phyloP scores from a whole-genome alignment of 2,888 invertebrate genomes.

The Philonicus albiceps region DNA sequence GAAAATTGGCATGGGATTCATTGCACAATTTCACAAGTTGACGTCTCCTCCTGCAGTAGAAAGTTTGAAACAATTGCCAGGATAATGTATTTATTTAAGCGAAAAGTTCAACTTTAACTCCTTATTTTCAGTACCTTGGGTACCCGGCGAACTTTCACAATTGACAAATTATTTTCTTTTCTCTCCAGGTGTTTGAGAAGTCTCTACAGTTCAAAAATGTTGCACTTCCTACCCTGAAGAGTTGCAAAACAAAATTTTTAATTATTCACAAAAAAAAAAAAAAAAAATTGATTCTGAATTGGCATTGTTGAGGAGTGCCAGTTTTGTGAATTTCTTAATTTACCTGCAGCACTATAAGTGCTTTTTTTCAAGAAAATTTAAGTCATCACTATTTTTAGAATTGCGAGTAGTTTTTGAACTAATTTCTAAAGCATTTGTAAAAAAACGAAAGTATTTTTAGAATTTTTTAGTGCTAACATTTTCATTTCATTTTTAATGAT shows the following conservation, averaged over 20 bases:
- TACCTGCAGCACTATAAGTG: not conserved
- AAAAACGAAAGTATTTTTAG: too few species aligned
- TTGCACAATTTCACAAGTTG: slow-evolving; percentile 1
- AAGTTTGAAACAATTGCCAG: not conserved
- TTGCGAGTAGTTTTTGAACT: too few species aligned
- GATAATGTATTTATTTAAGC: slow-evolving; percentile 18
- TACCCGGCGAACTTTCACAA: not conserved
- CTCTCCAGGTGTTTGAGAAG: not conserved
- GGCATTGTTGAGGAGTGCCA: not conserved
- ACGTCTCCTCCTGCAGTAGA: not conserved
- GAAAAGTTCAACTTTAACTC: slow-evolving; percentile 8
- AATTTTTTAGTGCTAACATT: too few species aligned
- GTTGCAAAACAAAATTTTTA: not conserved
- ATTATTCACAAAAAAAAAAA: not conserved
- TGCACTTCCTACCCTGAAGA: not conserved
- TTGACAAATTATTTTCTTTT: slow-evolving; percentile 13
- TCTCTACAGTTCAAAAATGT: not conserved
- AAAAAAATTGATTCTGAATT: not conserved
- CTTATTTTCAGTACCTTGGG: not conserved
- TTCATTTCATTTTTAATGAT: too few species aligned
- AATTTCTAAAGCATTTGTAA: too few species aligned
- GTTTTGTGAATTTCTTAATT: not conserved
- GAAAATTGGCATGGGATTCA: not conserved
- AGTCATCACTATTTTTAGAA: too few species aligned
- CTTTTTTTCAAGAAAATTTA: too few species aligned